These are phyloP conservation scores for Auanema freiburgensis DNA, from an alignment of 2,888 invertebrate species.

Conservation along the genomic window DNA sequence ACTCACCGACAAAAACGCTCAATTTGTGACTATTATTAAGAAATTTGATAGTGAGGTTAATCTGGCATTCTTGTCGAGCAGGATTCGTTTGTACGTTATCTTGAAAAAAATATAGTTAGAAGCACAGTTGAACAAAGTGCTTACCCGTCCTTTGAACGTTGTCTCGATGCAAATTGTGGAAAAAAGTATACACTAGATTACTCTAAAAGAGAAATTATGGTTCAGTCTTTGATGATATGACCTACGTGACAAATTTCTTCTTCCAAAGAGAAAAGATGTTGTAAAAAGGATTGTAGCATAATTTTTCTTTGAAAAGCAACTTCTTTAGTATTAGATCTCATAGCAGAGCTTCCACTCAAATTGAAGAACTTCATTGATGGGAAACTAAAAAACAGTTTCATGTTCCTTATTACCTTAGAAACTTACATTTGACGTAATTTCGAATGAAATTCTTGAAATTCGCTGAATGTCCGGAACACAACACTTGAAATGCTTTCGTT, in stretches of 20 bases:
- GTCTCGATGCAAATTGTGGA: slow-evolving; percentile 72
- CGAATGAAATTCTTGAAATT: slow-evolving; percentile 93
- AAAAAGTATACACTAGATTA: slow-evolving; percentile 95
- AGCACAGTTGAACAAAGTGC: no score
- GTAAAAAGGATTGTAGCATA: slow-evolving; percentile 85
- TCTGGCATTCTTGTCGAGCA: slow-evolving; percentile 24
- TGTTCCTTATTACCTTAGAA: neutral
- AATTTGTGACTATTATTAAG: slow-evolving; percentile 21
- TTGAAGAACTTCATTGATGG: slow-evolving; percentile 25
- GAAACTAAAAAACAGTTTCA: slow-evolving; percentile 23
- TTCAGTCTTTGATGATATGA: slow-evolving; percentile 11
- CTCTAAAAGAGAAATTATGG: slow-evolving; percentile 63
- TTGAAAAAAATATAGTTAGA: no score
- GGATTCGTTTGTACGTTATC: slow-evolving; percentile 3
- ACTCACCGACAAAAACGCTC: slow-evolving; percentile 35
- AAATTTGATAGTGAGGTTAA: slow-evolving; percentile 29
- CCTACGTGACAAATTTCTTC: slow-evolving; percentile 85
- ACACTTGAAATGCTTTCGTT: slow-evolving; percentile 71
- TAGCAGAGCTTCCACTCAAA: slow-evolving; percentile 28
- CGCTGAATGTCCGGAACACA: slow-evolving; percentile 90
- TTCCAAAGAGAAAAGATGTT: slow-evolving; percentile 81
- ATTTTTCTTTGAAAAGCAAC: slow-evolving; percentile 89
- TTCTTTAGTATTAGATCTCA: slow-evolving; percentile 86
- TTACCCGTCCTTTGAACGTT: no score
- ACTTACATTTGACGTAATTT: slow-evolving; percentile 79